phyloP scores from a whole-genome alignment of 2,888 invertebrate species.

The Branchellion lobata region DNA sequence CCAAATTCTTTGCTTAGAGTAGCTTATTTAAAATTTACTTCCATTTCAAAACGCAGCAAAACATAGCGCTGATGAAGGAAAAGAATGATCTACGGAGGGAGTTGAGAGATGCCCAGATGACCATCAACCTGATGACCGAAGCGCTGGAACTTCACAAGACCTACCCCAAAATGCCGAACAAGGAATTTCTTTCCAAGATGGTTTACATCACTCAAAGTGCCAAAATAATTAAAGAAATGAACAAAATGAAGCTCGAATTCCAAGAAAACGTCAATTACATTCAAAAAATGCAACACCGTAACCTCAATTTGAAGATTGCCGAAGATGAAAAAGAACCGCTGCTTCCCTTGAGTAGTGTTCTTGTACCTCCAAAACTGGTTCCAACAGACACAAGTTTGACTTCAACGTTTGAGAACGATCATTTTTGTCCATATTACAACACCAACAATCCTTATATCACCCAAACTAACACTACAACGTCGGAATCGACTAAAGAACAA shows the following conservation, averaged over 20 bases:
- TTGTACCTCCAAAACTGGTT: not conserved
- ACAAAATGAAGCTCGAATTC: constrained; percentile 30
- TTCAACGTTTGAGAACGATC: not conserved
- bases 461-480: not conserved
- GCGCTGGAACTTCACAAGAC: constrained; percentile 28
- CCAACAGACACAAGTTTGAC: not conserved
- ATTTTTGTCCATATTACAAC: not conserved
- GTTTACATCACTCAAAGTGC: constrained; percentile 27
- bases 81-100: constrained; percentile 27
- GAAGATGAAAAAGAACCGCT: not conserved
- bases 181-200: constrained; percentile 34
- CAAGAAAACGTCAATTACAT: constrained; percentile 18
- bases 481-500: not conserved
- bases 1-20: too few relatives aligned
- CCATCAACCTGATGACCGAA: constrained; percentile 33
- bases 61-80: constrained; percentile 39
- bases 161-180: constrained; percentile 35
- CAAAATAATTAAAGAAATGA: constrained; percentile 32
- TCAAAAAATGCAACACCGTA: constrained; percentile 20
- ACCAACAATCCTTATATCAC: not conserved
- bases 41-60: constrained; percentile 33
- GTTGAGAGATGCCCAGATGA: constrained; percentile 24
- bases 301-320: constrained; percentile 5
- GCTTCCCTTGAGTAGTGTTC: not conserved
- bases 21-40: too few relatives aligned